Percentiles rank a stretch among this genome's conserved stretches.
phyloP scores from a whole-genome alignment of 2,113 vertebrate genomes.

The Oceanites oceanicus region DNA sequence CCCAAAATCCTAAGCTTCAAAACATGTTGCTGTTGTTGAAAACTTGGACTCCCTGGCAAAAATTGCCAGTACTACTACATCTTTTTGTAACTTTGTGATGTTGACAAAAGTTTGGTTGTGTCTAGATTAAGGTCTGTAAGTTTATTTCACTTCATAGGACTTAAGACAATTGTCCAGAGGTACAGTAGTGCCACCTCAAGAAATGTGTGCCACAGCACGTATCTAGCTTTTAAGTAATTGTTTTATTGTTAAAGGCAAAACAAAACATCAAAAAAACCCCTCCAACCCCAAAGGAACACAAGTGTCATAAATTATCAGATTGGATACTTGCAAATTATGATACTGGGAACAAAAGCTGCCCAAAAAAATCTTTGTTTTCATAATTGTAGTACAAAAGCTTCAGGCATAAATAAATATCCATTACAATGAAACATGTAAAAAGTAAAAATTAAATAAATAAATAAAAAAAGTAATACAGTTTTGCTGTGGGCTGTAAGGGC shows the following conservation, averaged over 20 bases:
- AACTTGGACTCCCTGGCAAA: not conserved
- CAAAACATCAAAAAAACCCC: not conserved
- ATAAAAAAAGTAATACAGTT: not conserved
- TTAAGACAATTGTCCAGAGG: not conserved
- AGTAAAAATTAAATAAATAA: not conserved
- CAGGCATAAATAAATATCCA: slow-evolving; percentile 23
- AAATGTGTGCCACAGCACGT: not conserved
- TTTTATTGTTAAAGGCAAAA: slow-evolving; percentile 30
- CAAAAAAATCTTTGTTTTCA: not conserved
- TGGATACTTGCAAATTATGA: slow-evolving; percentile 2
- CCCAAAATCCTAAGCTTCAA: not conserved
- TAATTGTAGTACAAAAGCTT: slow-evolving; percentile 18
- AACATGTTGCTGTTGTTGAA: not conserved
- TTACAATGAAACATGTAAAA: not conserved
- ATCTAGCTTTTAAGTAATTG: not conserved
- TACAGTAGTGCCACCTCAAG: not conserved
- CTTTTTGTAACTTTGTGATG: not conserved
- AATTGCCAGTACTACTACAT: not conserved
- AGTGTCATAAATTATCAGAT: slow-evolving; percentile 30
- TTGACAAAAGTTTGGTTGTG: not conserved
- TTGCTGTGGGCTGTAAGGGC: not conserved
- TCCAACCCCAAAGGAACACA: not conserved
- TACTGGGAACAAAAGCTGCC: slow-evolving; percentile 27
- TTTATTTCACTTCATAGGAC: not conserved
- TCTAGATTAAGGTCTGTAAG: not conserved